Evolutionary conservation across 2,113 vertebrate species (phyloP), one percentile per base, ranked within the genome.

Genomic region (Alaudala cheleensis): DNA sequence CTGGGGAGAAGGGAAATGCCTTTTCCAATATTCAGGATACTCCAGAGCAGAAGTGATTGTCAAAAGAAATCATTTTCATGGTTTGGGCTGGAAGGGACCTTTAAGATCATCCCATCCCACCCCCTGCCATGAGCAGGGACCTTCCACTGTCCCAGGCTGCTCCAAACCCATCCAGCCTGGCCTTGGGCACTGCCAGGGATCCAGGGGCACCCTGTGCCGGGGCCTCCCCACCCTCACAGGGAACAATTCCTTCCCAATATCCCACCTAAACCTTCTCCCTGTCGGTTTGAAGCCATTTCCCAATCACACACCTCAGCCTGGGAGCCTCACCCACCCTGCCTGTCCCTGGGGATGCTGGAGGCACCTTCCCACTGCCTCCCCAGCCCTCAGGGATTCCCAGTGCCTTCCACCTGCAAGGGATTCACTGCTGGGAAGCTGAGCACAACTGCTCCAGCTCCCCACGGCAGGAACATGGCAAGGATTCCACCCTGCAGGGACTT

Each of bases 401-500:
- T 33, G 80, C 92, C 92, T 57, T 72, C 80, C 91, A 88, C 51
- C 54, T 42, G 54, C 88, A 84, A 37, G 92, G 81, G 61, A 45
- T 92, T 45, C 45, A 26, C 81, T 95, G 92, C 92, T 31, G 31
- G 93, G 88, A 86, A 95, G 80, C 88, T 34, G 82, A 91, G 92
- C 72, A 79, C 65, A 45, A 33, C 87, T 96, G 86, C 90, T 97
- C 95, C 61, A 95, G 92, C 86, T 97, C 95, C 86, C 14, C 53
- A 53, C 54, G 10, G 79, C n/a, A 79, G 83, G 78, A 81, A 91
- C 92, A 91, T 5, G 89, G 96, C 73, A 91, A 78, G 90, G 94
- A 95, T 92, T 93, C 93, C 92, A 49, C 94, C 92, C 88, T 90
- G 60, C 18, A 3, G 95, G 95, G 87, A 92, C 76, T 90, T 96